A percentile compares a stretch with the other conserved stretches of the same genome.
Conservation (phyloP, 2,797 vertebrate genomes). For the Oreortyx pictus region DNA sequence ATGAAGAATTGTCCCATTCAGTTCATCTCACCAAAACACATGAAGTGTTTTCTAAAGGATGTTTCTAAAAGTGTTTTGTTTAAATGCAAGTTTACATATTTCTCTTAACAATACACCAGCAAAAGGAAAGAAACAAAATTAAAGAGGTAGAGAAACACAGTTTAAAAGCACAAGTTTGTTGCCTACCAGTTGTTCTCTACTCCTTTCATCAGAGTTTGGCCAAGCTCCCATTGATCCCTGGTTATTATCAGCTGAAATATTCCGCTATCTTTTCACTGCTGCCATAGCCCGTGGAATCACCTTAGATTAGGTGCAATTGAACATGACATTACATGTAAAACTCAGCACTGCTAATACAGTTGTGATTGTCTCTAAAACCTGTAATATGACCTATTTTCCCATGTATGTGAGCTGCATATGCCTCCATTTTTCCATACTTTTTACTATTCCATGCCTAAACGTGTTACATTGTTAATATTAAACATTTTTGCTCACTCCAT, state of each 20-base stretch:
- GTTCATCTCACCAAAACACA: background rate
- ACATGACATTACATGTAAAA: constrained; percentile 59
- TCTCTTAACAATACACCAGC: background rate
- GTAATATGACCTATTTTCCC: background rate
- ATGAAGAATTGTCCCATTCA: background rate
- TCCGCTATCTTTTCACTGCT: constrained; percentile 62
- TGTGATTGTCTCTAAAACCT: constrained; percentile 6
- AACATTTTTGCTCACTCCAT: background rate
- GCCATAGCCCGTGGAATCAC: constrained; percentile 45
- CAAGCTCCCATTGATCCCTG: constrained; percentile 50
- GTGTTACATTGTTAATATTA: background rate
- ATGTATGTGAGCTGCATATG: background rate
- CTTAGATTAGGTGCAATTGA: constrained; percentile 59
- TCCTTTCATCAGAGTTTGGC: constrained; percentile 38
- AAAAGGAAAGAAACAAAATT: background rate
- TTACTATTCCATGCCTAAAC: background rate
- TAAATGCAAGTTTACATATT: background rate
- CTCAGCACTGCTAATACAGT: constrained; percentile 59
- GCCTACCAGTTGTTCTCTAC: background rate
- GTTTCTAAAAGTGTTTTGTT: background rate
- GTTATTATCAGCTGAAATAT: constrained; percentile 71
- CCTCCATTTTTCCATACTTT: background rate
- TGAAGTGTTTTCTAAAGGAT: background rate
- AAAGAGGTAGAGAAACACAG: background rate
- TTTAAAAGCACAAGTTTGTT: background rate